These are phyloP conservation scores for Oplegnathus fasciatus DNA, from an alignment of 2,113 vertebrate genomes.

Conservation along the genomic window DNA sequence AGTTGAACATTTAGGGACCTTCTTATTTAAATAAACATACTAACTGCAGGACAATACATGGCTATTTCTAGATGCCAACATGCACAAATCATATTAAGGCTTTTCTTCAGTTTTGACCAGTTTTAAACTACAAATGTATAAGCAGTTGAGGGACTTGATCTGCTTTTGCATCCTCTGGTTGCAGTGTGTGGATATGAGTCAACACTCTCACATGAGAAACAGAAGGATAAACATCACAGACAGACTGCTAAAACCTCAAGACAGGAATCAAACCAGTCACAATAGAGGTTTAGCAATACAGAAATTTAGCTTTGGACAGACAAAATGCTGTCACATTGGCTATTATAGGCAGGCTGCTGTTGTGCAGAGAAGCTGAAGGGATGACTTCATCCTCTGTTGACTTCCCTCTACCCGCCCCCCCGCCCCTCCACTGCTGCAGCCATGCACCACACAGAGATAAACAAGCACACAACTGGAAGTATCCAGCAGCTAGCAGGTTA, in stretches of 20 bases:
- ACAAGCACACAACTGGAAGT: slow-evolving; percentile 67
- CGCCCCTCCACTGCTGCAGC: slow-evolving; percentile 66
- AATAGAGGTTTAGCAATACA: neutral
- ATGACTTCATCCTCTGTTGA: slow-evolving; percentile 80
- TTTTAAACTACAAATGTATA: neutral
- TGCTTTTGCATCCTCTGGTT: slow-evolving; percentile 6
- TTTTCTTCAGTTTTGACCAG: neutral
- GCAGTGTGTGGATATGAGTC: neutral
- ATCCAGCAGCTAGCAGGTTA: slow-evolving; percentile 28
- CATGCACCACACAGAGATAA: slow-evolving; percentile 72
- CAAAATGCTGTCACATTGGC: neutral
- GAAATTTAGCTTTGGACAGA: too few species aligned
- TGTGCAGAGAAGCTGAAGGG: slow-evolving; percentile 52
- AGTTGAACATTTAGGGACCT: neutral
- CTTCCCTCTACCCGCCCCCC: slow-evolving; percentile 40
- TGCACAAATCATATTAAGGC: neutral
- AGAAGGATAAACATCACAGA: neutral
- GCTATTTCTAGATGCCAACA: neutral
- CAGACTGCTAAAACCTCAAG: neutral
- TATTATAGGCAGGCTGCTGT: slow-evolving; percentile 1
- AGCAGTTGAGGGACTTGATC: neutral
- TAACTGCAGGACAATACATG: neutral
- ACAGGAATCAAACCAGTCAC: neutral
- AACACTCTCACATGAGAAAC: neutral
- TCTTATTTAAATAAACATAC: neutral